These are phyloP conservation scores for Malurus cyaneus DNA, from an alignment of 2,113 vertebrate species.

Conservation along the genomic window DNA sequence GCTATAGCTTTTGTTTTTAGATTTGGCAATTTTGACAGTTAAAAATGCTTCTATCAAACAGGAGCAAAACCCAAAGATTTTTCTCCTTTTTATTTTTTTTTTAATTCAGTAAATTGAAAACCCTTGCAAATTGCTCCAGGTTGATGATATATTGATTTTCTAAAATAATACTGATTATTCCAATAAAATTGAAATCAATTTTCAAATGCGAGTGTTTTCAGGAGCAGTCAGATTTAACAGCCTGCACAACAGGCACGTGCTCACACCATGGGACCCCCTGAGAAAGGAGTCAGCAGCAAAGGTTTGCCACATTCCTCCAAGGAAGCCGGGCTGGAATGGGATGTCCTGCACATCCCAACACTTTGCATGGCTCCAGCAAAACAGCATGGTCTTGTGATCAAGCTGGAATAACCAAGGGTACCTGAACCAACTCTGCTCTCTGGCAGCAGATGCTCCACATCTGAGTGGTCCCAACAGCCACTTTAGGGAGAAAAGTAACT, in stretches of 20 bases:
- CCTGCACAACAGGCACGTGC: rapidly evolving
- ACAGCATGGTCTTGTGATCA: rapidly evolving
- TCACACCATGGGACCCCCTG: rapidly evolving
- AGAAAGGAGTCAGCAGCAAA: not conserved
- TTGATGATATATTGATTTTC: conserved; percentile 27
- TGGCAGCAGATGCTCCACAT: rapidly evolving
- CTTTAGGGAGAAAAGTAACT: not conserved
- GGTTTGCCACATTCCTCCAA: rapidly evolving
- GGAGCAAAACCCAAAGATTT: not conserved
- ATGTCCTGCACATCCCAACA: not conserved
- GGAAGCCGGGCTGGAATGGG: not conserved
- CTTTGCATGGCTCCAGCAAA: not conserved
- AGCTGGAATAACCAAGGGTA: not conserved
- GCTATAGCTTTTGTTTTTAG: not conserved
- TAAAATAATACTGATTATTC: conserved; percentile 47
- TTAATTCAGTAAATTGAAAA: not conserved
- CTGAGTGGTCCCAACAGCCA: rapidly evolving
- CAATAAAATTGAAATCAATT: conserved; percentile 42
- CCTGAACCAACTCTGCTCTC: not conserved
- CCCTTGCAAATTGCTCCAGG: not conserved
- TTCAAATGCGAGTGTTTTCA: not conserved
- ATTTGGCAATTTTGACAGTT: not conserved
- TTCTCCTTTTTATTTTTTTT: not conserved
- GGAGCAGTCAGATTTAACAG: not conserved
- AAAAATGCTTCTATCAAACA: not conserved